Conservation (phyloP, 2,113 vertebrate genomes). For the Dasyprocta punctata region DNA sequence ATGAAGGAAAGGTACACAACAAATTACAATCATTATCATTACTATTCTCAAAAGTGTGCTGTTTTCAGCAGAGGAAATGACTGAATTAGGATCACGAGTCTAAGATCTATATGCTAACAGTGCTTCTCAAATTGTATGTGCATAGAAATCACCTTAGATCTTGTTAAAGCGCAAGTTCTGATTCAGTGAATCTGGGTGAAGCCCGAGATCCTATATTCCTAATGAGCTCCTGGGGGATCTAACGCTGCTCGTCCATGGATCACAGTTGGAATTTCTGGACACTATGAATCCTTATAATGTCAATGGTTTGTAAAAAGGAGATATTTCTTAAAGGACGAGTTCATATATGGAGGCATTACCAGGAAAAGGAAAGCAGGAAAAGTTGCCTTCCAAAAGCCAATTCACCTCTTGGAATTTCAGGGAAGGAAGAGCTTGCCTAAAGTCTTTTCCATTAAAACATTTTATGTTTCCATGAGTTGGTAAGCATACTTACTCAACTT, state of each 20-base stretch:
- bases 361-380: not conserved
- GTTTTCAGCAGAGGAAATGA: not conserved
- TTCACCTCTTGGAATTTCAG: not conserved
- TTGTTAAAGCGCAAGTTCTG: slow-evolving; percentile 9
- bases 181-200: not conserved
- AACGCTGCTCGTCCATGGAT: not conserved
- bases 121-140: not conserved
- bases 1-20: not conserved
- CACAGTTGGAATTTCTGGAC: not conserved
- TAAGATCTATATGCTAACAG: not conserved
- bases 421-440: not conserved
- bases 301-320: not conserved
- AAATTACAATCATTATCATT: slow-evolving; percentile 29
- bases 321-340: not conserved
- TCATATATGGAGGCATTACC: not conserved
- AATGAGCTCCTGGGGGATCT: not conserved
- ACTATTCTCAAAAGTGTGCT: slow-evolving; percentile 4
- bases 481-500: not conserved
- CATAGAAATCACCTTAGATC: slow-evolving; percentile 2
- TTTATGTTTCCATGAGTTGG: not conserved
- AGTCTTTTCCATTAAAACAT: slow-evolving; percentile 5
- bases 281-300: not conserved
- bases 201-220: not conserved
- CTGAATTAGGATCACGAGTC: not conserved
- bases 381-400: not conserved